A percentile compares a stretch with the other conserved stretches of the same genome.
phyloP scores from a whole-genome alignment of 2,797 vertebrate genomes.

The Phaenicophaeus curvirostris region DNA sequence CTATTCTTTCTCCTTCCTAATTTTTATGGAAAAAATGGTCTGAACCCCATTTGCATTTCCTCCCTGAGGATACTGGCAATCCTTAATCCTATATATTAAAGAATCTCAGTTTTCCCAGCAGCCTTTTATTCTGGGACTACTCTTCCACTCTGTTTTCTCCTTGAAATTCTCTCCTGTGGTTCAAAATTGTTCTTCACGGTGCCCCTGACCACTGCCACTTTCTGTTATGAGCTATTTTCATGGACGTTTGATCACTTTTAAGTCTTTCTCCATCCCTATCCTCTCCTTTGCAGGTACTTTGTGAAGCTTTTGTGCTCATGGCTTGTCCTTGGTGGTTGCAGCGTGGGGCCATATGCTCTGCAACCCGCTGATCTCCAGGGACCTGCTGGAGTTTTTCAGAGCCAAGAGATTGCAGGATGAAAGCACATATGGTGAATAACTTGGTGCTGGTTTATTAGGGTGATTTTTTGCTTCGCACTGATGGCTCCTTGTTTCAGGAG shows the following conservation, averaged over 20 bases:
- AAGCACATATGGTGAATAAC: not conserved
- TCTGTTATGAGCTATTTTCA: not conserved
- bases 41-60: slow-evolving; percentile 64
- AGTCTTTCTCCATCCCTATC: not conserved
- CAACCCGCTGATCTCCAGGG: not conserved
- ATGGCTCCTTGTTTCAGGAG: rapidly evolving
- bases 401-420: not conserved
- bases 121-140: slow-evolving; percentile 34
- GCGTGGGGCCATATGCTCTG: rapidly evolving
- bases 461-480: not conserved
- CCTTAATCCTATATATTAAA: slow-evolving; percentile 70
- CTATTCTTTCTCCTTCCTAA: slow-evolving; percentile 66
- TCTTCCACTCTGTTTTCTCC: slow-evolving; percentile 44
- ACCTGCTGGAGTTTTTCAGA: not conserved
- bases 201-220: slow-evolving; percentile 25
- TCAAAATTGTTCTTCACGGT: slow-evolving; percentile 55
- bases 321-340: not conserved
- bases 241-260: not conserved
- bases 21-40: slow-evolving; percentile 70
- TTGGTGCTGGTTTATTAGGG: not conserved
- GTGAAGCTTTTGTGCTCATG: not conserved
- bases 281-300: slow-evolving; percentile 9
- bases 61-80: slow-evolving; percentile 68
- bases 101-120: slow-evolving; percentile 60
- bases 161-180: slow-evolving; percentile 42